Percentiles rank a stretch among this genome's conserved stretches.
Evolutionary conservation across 1,140 invertebrate species (phyloP).

Genomic region (Penaeus chinensis): DNA sequence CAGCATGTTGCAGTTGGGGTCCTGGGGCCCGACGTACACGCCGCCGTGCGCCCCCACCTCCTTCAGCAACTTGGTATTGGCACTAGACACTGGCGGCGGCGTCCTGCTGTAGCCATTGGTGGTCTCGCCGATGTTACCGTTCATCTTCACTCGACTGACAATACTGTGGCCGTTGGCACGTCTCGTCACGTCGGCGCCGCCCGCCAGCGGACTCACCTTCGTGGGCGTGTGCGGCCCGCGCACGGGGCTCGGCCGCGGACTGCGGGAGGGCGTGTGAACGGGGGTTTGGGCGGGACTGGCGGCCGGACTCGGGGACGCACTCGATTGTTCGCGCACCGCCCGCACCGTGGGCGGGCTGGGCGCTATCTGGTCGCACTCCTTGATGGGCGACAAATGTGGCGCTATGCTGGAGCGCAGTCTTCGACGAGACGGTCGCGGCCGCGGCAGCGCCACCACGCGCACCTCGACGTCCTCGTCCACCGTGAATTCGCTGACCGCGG

Average conservation of each 20-base stretch:
- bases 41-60: slow-evolving; percentile 37
- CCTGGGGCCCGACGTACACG: slow-evolving; percentile 23
- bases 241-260: slow-evolving; percentile 32
- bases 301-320: slow-evolving; percentile 43
- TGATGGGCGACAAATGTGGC: slow-evolving; percentile 61
- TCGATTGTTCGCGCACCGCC: slow-evolving; percentile 36
- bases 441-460: slow-evolving; percentile 52
- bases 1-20: slow-evolving; percentile 30
- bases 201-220: slow-evolving; percentile 44
- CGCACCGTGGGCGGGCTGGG: slow-evolving; percentile 61
- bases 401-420: slow-evolving; percentile 60
- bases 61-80: not conserved
- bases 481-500: slow-evolving; percentile 41
- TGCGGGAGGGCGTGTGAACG: slow-evolving; percentile 44
- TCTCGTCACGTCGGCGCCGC: slow-evolving; percentile 44
- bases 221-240: slow-evolving; percentile 43
- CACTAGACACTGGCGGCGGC: not conserved
- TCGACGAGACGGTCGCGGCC: slow-evolving; percentile 53
- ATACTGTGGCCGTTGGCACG: slow-evolving; percentile 56
- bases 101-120: slow-evolving; percentile 42
- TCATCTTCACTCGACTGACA: slow-evolving; percentile 50
- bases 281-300: slow-evolving; percentile 40
- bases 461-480: slow-evolving; percentile 59
- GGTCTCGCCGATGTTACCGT: slow-evolving; percentile 35
- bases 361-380: slow-evolving; percentile 61